phyloP scores from a whole-genome alignment of 1,140 invertebrate genomes.

The Drosophila pruinosa region DNA sequence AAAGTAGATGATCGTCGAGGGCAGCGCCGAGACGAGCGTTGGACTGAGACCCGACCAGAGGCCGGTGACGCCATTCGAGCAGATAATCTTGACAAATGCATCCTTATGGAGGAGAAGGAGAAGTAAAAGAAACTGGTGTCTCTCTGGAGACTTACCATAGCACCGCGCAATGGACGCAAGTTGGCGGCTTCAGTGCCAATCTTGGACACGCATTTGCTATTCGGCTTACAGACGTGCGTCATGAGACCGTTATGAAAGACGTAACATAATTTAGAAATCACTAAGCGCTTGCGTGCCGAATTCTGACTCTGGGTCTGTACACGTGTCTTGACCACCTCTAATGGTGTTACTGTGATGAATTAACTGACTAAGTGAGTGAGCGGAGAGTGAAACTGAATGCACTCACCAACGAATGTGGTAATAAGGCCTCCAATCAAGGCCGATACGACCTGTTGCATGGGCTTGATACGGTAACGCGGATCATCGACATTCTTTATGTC shows the following conservation, averaged over 20 bases:
- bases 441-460: slow-evolving; percentile 94
- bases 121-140: slow-evolving; percentile 69
- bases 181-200: slow-evolving; percentile 83
- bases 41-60: slow-evolving; percentile 98
- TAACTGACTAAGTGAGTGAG: neutral
- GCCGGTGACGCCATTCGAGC: slow-evolving; percentile 93
- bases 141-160: slow-evolving; percentile 90
- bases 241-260: slow-evolving; percentile 99
- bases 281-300: slow-evolving; percentile 91
- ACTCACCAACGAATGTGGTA: slow-evolving; percentile 94
- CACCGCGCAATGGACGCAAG: slow-evolving; percentile 93
- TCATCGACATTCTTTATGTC: slow-evolving; percentile 84
- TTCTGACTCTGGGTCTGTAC: slow-evolving; percentile 97
- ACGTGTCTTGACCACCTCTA: slow-evolving; percentile 99
- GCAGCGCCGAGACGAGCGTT: slow-evolving; percentile 96
- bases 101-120: slow-evolving; percentile 86
- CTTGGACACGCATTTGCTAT: slow-evolving; percentile 85
- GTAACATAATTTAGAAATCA: slow-evolving; percentile 95
- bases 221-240: slow-evolving; percentile 95
- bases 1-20: slow-evolving; percentile 98
- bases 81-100: slow-evolving; percentile 96
- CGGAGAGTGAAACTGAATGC: slow-evolving; percentile 1
- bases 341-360: slow-evolving; percentile 93
- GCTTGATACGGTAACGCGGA: slow-evolving; percentile 90
- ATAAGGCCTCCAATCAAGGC: slow-evolving; percentile 94